Conservation (phyloP, 2,113 vertebrate species). For the Phyllostomus hastatus region DNA sequence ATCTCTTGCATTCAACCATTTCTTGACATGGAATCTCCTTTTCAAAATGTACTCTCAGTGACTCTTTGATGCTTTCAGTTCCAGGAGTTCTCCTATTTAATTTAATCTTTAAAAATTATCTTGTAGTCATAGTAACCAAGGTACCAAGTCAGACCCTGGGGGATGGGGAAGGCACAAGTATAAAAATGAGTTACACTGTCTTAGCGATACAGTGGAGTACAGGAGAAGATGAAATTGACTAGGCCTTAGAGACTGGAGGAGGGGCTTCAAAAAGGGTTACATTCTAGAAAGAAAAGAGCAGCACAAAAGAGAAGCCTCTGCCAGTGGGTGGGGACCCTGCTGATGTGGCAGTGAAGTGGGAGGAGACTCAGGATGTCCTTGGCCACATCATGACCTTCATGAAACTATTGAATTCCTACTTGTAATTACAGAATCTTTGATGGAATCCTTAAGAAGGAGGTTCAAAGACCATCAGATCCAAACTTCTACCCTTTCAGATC, state of each 20-base stretch:
- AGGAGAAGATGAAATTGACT: background rate
- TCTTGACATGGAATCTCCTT: background rate
- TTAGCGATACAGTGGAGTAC: background rate
- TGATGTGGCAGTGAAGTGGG: background rate
- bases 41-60: background rate
- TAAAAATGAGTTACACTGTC: background rate
- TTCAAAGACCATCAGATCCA: background rate
- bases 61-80: background rate
- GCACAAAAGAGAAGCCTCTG: background rate
- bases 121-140: background rate
- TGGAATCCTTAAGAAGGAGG: background rate
- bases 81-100: background rate
- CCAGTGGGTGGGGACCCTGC: accelerated
- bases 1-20: background rate
- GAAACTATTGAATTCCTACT: background rate
- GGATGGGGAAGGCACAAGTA: background rate
- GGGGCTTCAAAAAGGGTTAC: background rate
- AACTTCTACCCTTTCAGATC: background rate
- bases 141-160: background rate
- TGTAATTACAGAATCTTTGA: background rate
- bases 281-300: background rate
- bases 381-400: background rate
- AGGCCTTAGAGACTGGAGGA: background rate
- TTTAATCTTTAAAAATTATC: background rate
- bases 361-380: background rate